phyloP scores from a whole-genome alignment of 2,797 vertebrate species.

The Sebastes oblongus region DNA sequence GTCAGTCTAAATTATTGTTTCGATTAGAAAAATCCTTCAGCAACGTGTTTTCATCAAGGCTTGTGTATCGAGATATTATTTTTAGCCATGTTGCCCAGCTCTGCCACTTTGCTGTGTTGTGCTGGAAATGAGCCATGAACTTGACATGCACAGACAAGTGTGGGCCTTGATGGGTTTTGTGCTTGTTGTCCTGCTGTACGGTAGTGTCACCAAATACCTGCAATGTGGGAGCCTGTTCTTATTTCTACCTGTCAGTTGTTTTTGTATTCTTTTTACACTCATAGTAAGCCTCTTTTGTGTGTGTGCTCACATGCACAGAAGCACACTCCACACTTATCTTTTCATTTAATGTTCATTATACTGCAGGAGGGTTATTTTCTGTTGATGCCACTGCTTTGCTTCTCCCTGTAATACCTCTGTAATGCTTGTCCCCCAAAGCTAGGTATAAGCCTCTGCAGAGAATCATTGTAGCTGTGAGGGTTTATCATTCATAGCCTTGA shows the following conservation, averaged over 20 bases:
- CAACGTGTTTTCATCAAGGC: neutral
- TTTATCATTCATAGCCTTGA: conserved; percentile 28
- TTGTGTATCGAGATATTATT: neutral
- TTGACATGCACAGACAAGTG: neutral
- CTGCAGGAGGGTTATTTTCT: conserved; percentile 8
- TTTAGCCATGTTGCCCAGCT: neutral
- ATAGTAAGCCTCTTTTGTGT: neutral
- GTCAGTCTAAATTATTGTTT: neutral
- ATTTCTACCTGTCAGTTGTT: neutral
- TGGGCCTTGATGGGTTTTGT: neutral
- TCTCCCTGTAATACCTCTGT: conserved; percentile 26
- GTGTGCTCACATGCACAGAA: neutral
- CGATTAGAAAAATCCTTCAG: neutral
- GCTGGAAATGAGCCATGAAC: neutral
- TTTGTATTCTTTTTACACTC: neutral
- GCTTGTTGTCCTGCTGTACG: neutral
- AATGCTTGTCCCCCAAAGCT: neutral
- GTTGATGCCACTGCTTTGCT: conserved; percentile 3
- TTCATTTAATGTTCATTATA: conserved; percentile 16
- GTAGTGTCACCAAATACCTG: neutral
- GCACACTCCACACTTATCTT: neutral
- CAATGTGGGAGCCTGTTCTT: neutral
- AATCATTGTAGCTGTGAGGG: conserved; percentile 4
- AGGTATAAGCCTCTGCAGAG: conserved; percentile 21
- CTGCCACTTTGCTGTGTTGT: neutral